Conservation (phyloP, 2,888 invertebrate species). For the Subacronicta megacephala region DNA sequence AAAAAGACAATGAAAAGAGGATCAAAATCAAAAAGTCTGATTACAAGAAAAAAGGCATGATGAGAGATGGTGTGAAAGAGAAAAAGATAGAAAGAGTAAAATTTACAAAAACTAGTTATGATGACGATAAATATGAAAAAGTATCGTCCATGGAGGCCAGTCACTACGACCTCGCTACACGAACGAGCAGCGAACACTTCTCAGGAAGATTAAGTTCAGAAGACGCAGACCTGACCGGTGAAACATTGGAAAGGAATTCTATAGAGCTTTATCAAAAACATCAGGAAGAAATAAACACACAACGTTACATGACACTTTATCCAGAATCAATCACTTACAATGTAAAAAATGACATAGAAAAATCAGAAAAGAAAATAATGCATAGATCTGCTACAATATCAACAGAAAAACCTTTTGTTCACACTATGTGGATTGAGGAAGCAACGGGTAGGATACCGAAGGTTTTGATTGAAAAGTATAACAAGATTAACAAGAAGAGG, state of each 20-base stretch:
- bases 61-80: neutral
- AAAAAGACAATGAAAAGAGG: neutral
- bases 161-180: neutral
- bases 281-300: neutral
- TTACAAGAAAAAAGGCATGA: neutral
- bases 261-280: conserved; percentile 4
- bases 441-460: neutral
- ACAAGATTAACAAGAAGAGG: neutral
- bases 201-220: neutral
- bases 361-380: neutral
- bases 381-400: neutral
- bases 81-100: neutral
- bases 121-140: neutral
- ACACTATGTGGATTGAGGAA: conserved; percentile 3
- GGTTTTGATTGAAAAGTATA: neutral
- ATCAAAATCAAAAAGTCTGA: neutral
- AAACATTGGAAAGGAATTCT: conserved; percentile 2
- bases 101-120: neutral
- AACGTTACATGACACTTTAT: conserved; percentile 3
- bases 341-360: neutral
- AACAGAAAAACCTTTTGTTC: neutral
- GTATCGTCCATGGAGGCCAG: neutral
- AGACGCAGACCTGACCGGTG: neutral
- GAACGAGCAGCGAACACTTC: too few relatives aligned
- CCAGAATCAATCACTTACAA: neutral